Conservation (phyloP, 2,888 invertebrate genomes). For the Catotricha subobsoleta region DNA sequence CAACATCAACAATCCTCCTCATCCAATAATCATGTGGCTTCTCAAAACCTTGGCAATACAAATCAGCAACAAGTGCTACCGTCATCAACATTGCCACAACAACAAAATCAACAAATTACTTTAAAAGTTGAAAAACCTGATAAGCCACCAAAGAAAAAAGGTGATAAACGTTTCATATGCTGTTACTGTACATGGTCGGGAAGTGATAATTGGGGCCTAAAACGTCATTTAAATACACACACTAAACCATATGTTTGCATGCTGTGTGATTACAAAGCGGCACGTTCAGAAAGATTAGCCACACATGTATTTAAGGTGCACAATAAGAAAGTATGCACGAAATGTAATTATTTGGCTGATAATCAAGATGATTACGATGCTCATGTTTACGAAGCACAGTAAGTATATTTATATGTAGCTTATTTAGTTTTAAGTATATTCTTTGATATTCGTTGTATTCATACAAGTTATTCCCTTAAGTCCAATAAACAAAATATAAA, state of each 20-base stretch:
- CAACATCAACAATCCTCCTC: conserved; percentile 13
- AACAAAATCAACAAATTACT: conserved; percentile 25
- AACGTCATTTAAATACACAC: conserved; percentile 82
- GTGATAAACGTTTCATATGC: conserved; percentile 62
- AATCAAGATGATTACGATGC: conserved; percentile 59
- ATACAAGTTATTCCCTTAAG: too few relatives aligned
- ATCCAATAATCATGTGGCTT: not conserved
- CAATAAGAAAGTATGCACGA: conserved; percentile 76
- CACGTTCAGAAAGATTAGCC: conserved; percentile 72
- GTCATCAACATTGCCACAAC: conserved; percentile 20
- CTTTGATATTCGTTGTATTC: too few relatives aligned
- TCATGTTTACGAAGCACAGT: conserved; percentile 63
- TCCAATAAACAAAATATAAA: too few relatives aligned
- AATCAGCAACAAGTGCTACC: conserved; percentile 12
- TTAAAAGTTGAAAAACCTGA: conserved; percentile 9
- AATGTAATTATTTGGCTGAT: conserved; percentile 74
- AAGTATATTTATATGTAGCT: conserved; percentile 35
- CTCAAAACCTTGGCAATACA: conserved; percentile 1
- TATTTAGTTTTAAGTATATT: not conserved
- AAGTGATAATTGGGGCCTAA: conserved; percentile 85
- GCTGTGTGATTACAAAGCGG: conserved; percentile 85
- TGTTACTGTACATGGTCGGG: conserved; percentile 86
- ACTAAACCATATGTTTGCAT: conserved; percentile 81
- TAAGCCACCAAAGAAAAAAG: conserved; percentile 22
- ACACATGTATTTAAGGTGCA: conserved; percentile 84